phyloP scores from a whole-genome alignment of 2,888 invertebrate species.

The Tineola bisselliella region DNA sequence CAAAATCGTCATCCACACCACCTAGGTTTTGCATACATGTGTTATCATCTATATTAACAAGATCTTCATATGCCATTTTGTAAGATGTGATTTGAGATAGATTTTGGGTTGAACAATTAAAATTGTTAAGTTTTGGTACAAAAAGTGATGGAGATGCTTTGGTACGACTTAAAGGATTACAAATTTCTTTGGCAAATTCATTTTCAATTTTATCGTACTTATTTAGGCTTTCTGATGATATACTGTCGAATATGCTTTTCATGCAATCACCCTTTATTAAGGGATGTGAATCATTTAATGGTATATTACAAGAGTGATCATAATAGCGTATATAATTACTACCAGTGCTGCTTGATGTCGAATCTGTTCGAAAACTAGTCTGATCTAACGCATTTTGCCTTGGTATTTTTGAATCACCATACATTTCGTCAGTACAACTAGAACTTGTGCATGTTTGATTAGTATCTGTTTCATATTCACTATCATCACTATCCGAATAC shows the following conservation, averaged over 20 bases:
- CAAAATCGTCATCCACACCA: constrained; percentile 39
- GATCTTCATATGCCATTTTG: constrained; percentile 72
- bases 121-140: not conserved
- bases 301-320: constrained; percentile 58
- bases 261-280: constrained; percentile 47
- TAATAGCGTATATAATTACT: constrained; percentile 74
- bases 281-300: constrained; percentile 25
- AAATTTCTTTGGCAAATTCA: constrained; percentile 6
- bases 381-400: constrained; percentile 71
- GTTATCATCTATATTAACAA: constrained; percentile 72
- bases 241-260: constrained; percentile 39
- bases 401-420: constrained; percentile 43
- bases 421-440: constrained; percentile 24
- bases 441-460: constrained; percentile 51
- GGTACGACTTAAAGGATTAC: not conserved
- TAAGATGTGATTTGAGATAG: constrained; percentile 49
- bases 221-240: constrained; percentile 19
- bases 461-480: constrained; percentile 48
- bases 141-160: not conserved
- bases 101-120: not conserved
- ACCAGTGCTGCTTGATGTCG: constrained; percentile 65
- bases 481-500: constrained; percentile 44
- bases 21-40: constrained; percentile 56
- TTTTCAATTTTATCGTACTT: not conserved
- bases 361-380: constrained; percentile 48